Evolutionary conservation across 2,888 invertebrate genomes (phyloP), one percentile per base, ranked within the genome.

Genomic region (Drosophila paranaensis): DNA sequence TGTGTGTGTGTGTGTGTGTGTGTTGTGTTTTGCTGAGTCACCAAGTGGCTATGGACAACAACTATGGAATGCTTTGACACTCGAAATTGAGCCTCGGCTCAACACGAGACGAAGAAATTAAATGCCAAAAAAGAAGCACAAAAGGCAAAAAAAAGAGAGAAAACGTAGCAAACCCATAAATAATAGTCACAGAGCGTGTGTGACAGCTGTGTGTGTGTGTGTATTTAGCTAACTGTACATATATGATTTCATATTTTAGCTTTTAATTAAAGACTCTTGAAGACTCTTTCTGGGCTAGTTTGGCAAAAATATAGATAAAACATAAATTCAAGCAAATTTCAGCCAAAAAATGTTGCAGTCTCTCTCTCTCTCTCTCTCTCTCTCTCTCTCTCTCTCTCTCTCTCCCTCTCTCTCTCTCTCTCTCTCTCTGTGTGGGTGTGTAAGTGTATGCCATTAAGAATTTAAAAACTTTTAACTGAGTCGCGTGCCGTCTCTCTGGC

Each of bases 151-250:
- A 48, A 20, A 20, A 20, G 20, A 20, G 20, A 48, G 3, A 67
- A 68, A 83, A 88, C 83, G 88, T 83, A 85, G 67, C 71, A 83
- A 88, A 77, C 77, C 77, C 83, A 88, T 88, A 83, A 83, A 83
- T 83, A 83, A 88, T 85, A 77, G 82, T 82, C 79, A 71, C 63
- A 70, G 56, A 70, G 56, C 25, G 45, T 57, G 55, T 64, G 27
- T 55, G 54, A 43, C 45, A 60, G 45, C 13, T 50, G 45, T 14
- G 20, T 56, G 43, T 37, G 45, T 39, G 33, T 13, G 53, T 50
- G 30, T 56, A 60, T 54, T 53, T 37, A 16, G 6, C 2, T 16
- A 33, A 33, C 30, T 33, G 30, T n/a, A 40, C 3, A n/a, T 48
- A 30, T 20, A 50, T 13, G 50, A 16, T 20, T 35, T 33, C 16